These are phyloP conservation scores for Ptycholaimellus sp. DNA, from an alignment of 2,888 invertebrate genomes.

Conservation along the genomic window DNA sequence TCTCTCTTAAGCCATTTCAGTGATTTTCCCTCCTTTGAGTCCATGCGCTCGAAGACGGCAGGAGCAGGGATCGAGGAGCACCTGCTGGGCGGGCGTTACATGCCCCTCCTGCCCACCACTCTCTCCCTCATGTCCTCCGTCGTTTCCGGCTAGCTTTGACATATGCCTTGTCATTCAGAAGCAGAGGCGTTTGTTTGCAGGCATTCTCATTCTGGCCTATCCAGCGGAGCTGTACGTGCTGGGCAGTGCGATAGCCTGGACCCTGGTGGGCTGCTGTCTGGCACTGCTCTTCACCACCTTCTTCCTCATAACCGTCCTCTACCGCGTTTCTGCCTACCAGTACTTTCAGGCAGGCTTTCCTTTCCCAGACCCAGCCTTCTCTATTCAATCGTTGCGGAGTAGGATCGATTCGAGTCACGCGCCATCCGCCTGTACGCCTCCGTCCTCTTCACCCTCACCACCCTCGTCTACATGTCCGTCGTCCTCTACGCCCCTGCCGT, in stretches of 20 bases:
- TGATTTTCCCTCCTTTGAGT: no score
- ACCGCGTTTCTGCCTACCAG: background rate
- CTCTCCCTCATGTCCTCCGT: constrained; percentile 71
- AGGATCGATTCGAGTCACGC: background rate
- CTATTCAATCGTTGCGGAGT: no score
- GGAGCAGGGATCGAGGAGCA: no score
- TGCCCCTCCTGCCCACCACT: constrained; percentile 56
- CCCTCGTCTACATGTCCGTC: background rate
- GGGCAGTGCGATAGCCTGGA: background rate
- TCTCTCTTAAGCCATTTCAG: no score
- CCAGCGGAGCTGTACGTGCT: constrained; percentile 53
- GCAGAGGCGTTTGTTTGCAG: no score
- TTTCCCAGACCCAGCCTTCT: no score
- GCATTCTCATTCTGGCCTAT: constrained; percentile 55
- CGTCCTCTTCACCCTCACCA: background rate
- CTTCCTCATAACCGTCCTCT: background rate
- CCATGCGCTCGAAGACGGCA: no score
- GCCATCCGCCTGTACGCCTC: background rate
- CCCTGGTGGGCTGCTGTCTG: background rate
- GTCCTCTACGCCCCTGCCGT: background rate
- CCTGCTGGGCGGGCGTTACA: constrained; percentile 51
- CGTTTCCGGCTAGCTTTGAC: no score
- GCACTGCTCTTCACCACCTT: background rate
- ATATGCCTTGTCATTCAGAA: no score
- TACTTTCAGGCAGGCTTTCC: no score